Percentiles rank a stretch among this genome's conserved stretches.
Conservation (phyloP, 1,140 invertebrate genomes). For the Euura lappo region DNA sequence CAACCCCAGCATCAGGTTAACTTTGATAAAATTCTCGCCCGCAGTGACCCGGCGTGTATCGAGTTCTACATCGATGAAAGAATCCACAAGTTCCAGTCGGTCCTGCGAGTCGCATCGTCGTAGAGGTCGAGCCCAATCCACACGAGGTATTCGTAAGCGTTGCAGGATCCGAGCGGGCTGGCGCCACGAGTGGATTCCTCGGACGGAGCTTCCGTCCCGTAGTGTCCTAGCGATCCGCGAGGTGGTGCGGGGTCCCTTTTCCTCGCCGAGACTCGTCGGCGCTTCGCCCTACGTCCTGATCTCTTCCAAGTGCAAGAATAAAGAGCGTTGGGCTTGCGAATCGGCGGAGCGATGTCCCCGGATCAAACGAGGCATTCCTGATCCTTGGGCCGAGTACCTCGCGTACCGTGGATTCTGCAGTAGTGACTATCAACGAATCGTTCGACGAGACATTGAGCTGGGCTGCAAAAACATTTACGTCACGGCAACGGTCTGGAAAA, state of each 20-base stretch:
- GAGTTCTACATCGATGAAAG: not conserved
- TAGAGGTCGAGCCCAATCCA: not conserved
- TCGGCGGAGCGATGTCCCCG: not conserved
- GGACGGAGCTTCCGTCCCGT: not conserved
- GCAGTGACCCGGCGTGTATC: conserved; percentile 1
- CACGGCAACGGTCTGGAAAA: conserved; percentile 28
- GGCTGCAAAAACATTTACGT: conserved; percentile 17
- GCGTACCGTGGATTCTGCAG: conserved; percentile 10
- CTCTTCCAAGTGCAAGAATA: not conserved
- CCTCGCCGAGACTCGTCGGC: conserved; percentile 21
- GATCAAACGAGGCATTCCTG: conserved; percentile 29
- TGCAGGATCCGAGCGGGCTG: conserved; percentile 18
- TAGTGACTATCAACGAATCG: not conserved
- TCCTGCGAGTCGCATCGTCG: not conserved
- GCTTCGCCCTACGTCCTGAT: conserved; percentile 14
- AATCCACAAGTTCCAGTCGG: not conserved
- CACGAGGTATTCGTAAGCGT: not conserved
- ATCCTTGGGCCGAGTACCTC: conserved; percentile 34
- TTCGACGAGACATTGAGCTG: not conserved
- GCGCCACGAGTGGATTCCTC: conserved; percentile 26
- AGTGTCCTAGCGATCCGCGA: conserved; percentile 13
- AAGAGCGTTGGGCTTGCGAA: not conserved
- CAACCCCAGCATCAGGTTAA: no score
- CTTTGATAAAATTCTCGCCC: not conserved
- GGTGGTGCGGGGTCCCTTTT: conserved; percentile 30